Percentiles rank a stretch among this genome's conserved stretches.
Conservation (phyloP, 92 coral and sea anemone species). For the Actinernus sp. region DNA sequence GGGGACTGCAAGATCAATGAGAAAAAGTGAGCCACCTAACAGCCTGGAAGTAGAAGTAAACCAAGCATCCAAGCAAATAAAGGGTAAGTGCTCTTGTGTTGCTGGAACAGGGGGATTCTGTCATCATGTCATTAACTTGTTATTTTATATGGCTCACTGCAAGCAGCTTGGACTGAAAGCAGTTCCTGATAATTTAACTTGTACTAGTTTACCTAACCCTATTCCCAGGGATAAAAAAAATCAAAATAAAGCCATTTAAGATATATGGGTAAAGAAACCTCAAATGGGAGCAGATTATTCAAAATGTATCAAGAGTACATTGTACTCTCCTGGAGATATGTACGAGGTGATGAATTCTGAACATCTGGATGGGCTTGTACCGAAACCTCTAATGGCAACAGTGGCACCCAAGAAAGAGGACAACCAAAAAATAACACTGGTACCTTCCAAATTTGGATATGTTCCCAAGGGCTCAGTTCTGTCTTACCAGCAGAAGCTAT, state of each 20-base stretch:
- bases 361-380: conserved; percentile 8
- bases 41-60: no score
- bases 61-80: no score
- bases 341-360: conserved; percentile 8
- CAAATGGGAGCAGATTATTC: conserved; percentile 43
- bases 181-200: conserved; percentile 59
- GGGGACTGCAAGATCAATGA: no score
- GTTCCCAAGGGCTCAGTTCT: conserved; percentile 38
- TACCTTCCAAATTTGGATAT: conserved; percentile 42
- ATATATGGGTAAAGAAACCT: conserved; percentile 55
- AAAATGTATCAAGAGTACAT: conserved; percentile 50
- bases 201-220: conserved; percentile 54
- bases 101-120: conserved; percentile 59
- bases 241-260: conserved; percentile 6
- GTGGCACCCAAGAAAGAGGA: conserved; percentile 17
- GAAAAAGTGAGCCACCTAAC: conserved; percentile 44
- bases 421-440: background rate
- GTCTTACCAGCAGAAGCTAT: conserved; percentile 64
- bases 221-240: conserved; percentile 50
- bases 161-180: conserved; percentile 48
- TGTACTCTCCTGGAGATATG: conserved; percentile 40
- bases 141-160: conserved; percentile 47
- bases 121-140: conserved; percentile 48
- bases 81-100: conserved; percentile 63
- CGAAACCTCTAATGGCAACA: conserved; percentile 14